A percentile compares a stretch with the other conserved stretches of the same genome.
phyloP scores from a whole-genome alignment of 2,797 vertebrate genomes.

The Anguilla pacifica region DNA sequence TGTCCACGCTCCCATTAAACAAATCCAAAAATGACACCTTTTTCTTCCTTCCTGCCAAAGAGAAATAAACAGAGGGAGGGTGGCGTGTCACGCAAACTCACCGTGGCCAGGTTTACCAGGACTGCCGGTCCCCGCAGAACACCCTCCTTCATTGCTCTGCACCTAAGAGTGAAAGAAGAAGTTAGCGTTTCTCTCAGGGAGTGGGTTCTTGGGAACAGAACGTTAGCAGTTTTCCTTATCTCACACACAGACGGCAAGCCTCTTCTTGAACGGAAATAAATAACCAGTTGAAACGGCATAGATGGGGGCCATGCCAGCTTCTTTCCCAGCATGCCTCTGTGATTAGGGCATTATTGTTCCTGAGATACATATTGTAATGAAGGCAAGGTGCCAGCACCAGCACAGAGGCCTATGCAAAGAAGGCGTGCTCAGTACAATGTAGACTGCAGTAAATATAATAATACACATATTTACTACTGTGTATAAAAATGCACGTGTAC shows the following conservation, averaged over 20 bases:
- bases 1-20: not conserved
- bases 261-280: not conserved
- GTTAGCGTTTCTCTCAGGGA: not conserved
- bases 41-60: not conserved
- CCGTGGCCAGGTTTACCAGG: constrained; percentile 57
- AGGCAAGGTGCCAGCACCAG: not conserved
- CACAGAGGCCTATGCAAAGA: too few relatives aligned
- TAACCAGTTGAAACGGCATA: not conserved
- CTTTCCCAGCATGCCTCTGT: not conserved
- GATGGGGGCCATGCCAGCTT: not conserved
- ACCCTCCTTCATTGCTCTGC: constrained; percentile 82
- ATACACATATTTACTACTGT: too few relatives aligned
- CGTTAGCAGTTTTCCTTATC: not conserved
- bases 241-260: not conserved
- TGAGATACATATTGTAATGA: not conserved
- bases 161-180: constrained; percentile 45
- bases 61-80: not conserved
- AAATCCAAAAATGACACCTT: not conserved
- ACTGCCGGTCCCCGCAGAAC: constrained; percentile 37
- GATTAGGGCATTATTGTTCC: not conserved
- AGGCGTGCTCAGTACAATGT: too few relatives aligned
- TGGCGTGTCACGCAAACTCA: constrained; percentile 49
- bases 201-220: not conserved
- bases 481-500: too few relatives aligned
- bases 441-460: too few relatives aligned